Evolutionary conservation across 2,113 vertebrate genomes (phyloP).

Genomic region (Tachysurus vachellii): DNA sequence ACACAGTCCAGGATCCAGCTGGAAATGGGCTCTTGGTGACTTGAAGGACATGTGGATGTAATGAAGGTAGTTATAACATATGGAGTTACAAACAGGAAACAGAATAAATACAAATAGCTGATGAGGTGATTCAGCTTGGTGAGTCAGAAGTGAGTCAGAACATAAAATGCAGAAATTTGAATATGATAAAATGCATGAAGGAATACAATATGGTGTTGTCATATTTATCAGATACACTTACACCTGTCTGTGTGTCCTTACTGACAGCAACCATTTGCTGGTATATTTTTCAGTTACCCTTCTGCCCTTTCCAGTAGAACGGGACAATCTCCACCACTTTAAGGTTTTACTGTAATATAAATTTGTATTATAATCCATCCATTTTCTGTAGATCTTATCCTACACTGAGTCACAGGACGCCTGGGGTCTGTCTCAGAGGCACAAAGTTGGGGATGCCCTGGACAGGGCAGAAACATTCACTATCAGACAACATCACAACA

Average conservation of each 20-base stretch:
- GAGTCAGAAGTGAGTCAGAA: constrained; percentile 13
- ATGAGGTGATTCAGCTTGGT: constrained; percentile 9
- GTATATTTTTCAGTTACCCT: neutral
- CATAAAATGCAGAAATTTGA: constrained; percentile 13
- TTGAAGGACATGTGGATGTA: neutral
- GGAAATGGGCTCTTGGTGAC: neutral
- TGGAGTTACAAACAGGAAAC: neutral
- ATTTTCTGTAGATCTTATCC: too few relatives aligned
- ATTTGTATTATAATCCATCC: neutral
- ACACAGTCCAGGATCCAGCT: constrained; percentile 19
- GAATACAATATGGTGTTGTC: neutral
- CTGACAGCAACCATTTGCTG: neutral
- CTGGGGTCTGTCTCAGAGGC: too few relatives aligned
- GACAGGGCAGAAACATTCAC: too few relatives aligned
- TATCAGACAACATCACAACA: too few relatives aligned
- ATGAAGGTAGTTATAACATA: neutral
- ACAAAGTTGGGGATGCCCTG: too few relatives aligned
- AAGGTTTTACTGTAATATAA: neutral
- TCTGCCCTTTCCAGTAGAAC: neutral
- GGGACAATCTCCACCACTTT: neutral
- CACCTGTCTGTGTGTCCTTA: neutral
- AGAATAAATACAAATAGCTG: constrained; percentile 4
- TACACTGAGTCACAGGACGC: too few relatives aligned
- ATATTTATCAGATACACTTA: neutral
- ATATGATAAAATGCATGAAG: neutral